phyloP scores from a whole-genome alignment of 1,140 invertebrate species.

The Ips typographus region DNA sequence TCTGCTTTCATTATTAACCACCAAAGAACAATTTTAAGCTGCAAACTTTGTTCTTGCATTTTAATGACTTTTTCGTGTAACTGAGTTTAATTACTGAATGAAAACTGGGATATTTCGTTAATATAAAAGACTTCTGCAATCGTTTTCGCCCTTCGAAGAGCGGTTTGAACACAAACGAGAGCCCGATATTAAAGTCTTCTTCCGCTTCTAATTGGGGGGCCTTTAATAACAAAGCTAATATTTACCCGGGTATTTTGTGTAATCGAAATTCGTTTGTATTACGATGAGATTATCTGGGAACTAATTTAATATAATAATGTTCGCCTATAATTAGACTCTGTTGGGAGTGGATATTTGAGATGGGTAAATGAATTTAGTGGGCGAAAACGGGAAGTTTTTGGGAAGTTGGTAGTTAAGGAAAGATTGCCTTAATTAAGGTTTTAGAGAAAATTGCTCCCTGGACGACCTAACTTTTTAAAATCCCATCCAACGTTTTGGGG shows the following conservation, averaged over 20 bases:
- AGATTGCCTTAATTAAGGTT: no score
- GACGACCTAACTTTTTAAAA: no score
- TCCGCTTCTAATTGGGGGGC: slow-evolving; percentile 12
- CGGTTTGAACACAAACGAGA: slow-evolving; percentile 6
- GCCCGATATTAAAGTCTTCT: slow-evolving; percentile 21
- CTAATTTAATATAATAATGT: slow-evolving; percentile 11
- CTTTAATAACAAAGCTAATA: slow-evolving; percentile 13
- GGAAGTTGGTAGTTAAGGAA: no score
- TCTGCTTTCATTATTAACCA: no score
- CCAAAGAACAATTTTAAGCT: no score
- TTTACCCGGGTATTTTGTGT: slow-evolving; percentile 13
- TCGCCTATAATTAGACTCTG: neutral
- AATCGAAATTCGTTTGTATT: slow-evolving; percentile 13
- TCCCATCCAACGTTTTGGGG: no score
- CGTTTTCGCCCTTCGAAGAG: neutral
- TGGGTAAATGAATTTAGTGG: no score
- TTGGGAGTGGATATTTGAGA: no score
- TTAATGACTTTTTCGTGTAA: neutral
- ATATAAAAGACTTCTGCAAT: neutral
- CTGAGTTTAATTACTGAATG: slow-evolving; percentile 5
- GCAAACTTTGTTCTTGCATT: neutral
- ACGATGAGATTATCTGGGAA: neutral
- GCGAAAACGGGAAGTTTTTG: no score
- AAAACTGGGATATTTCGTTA: slow-evolving; percentile 11
- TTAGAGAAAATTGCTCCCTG: no score